These are phyloP conservation scores for Tupaia chinensis DNA, from an alignment of 2,113 vertebrate genomes.

Conservation along the genomic window DNA sequence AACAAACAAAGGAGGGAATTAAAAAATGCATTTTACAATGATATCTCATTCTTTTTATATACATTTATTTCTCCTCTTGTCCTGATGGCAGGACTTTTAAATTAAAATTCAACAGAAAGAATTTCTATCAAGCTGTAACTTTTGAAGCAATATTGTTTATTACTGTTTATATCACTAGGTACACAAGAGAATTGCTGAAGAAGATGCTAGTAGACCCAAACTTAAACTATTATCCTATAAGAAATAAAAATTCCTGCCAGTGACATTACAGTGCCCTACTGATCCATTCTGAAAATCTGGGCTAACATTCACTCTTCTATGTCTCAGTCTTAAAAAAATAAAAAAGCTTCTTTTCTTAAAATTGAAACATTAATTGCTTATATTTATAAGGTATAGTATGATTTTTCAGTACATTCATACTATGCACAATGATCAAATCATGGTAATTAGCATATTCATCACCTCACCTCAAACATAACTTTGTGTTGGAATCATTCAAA, in stretches of 20 bases:
- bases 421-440: too few relatives aligned
- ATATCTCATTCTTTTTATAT: background rate
- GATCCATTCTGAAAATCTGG: background rate
- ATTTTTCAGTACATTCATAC: too few relatives aligned
- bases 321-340: background rate
- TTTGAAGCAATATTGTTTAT: background rate
- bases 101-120: slow-evolving; percentile 11
- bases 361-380: too few relatives aligned
- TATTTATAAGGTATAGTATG: too few relatives aligned
- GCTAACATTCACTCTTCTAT: background rate
- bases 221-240: background rate
- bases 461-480: too few relatives aligned
- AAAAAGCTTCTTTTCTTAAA: too few relatives aligned
- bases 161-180: background rate
- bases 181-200: background rate
- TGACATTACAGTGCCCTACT: background rate
- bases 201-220: background rate
- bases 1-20: background rate
- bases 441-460: too few relatives aligned
- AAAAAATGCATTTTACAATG: background rate
- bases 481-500: too few relatives aligned
- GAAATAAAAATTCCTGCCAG: background rate
- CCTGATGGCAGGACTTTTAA: background rate
- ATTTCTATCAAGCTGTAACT: background rate
- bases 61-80: background rate